These are phyloP conservation scores for Dasyurus viverrinus DNA, from an alignment of 2,113 vertebrate genomes.

Conservation along the genomic window DNA sequence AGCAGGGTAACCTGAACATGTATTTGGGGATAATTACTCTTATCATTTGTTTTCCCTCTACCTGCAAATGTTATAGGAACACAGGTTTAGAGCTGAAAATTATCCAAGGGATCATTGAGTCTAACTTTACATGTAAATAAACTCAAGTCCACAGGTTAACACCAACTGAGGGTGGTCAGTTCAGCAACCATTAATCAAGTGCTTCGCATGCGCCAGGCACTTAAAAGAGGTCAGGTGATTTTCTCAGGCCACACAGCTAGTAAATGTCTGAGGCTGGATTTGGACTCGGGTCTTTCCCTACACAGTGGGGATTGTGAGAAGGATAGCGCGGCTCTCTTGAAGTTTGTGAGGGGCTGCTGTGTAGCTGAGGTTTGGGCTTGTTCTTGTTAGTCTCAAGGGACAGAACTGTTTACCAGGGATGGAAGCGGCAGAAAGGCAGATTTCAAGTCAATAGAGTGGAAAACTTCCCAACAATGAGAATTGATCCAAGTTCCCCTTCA, in stretches of 20 bases:
- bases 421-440: not conserved
- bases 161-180: not conserved
- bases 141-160: not conserved
- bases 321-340: not conserved
- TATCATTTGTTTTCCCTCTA: not conserved
- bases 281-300: not conserved
- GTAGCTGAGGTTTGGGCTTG: not conserved
- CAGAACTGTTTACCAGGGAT: not conserved
- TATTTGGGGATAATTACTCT: not conserved
- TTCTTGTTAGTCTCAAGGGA: not conserved
- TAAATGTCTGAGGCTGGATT: not conserved
- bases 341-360: not conserved
- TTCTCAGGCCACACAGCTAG: not conserved
- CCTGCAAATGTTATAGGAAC: not conserved
- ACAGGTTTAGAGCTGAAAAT: not conserved
- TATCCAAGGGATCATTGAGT: not conserved
- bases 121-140: not conserved
- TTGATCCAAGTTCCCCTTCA: not conserved
- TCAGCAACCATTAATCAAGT: not conserved
- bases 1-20: not conserved
- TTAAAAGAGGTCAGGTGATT: not conserved
- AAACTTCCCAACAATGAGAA: not conserved
- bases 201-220: not conserved
- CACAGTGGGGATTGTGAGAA: not conserved
- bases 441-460: not conserved